Conservation (phyloP, 2,113 vertebrate genomes). For the Nothocercus julius region DNA sequence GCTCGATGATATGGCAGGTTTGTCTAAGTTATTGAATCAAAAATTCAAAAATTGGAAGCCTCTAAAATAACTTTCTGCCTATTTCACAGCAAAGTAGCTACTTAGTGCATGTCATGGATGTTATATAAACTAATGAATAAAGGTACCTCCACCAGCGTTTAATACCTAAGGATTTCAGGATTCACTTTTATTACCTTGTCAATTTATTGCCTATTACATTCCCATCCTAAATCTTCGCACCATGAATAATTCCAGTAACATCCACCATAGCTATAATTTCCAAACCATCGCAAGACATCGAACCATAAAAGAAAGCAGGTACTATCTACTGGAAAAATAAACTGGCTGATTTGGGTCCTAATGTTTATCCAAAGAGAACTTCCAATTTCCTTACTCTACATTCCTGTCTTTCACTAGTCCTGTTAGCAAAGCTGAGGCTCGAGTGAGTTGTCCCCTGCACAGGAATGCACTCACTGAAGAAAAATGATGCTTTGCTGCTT, state of each 20-base stretch:
- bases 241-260: conserved; percentile 21
- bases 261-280: background rate
- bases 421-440: background rate
- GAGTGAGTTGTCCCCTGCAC: background rate
- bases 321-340: background rate
- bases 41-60: background rate
- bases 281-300: background rate
- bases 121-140: background rate
- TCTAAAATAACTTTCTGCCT: background rate
- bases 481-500: background rate
- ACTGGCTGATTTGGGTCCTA: background rate
- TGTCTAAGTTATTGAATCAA: background rate
- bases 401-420: background rate
- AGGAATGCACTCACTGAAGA: background rate
- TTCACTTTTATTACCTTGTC: conserved; percentile 35
- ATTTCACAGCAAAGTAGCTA: background rate
- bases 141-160: conserved; percentile 34
- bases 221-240: conserved; percentile 44
- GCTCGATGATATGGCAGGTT: background rate
- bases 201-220: background rate
- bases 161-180: background rate
- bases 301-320: background rate
- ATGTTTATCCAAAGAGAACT: background rate
- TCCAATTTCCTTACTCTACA: background rate
- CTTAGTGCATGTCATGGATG: too few relatives aligned